phyloP scores from a whole-genome alignment of 2,888 invertebrate species.

The Micoletzkya japonica region DNA sequence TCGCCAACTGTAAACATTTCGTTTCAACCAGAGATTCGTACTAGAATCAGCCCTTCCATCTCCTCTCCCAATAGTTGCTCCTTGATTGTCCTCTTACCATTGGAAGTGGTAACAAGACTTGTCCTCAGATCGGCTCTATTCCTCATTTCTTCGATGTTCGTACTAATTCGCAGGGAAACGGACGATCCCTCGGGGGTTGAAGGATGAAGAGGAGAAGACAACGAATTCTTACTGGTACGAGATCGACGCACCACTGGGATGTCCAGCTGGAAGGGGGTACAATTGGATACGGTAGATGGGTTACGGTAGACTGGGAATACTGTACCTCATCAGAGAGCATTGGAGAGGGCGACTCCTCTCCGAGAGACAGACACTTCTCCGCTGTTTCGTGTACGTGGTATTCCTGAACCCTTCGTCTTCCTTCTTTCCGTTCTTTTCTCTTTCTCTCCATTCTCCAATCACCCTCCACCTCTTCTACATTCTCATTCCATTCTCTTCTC shows the following conservation, averaged over 20 bases:
- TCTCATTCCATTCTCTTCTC: no score
- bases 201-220: background rate
- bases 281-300: background rate
- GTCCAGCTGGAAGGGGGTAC: background rate
- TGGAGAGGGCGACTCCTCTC: constrained; percentile 25
- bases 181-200: background rate
- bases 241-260: constrained; percentile 11
- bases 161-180: no score
- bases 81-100: constrained; percentile 1
- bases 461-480: no score
- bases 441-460: no score
- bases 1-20: constrained; percentile 68
- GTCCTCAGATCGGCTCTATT: constrained; percentile 19
- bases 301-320: background rate
- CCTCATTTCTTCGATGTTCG: constrained; percentile 7
- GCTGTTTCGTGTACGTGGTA: constrained; percentile 49
- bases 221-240: constrained; percentile 9
- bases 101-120: constrained; percentile 13
- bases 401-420: constrained; percentile 39
- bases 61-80: constrained; percentile 7
- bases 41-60: background rate
- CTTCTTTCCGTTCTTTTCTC: no score
- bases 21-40: background rate
- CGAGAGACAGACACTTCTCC: constrained; percentile 49
- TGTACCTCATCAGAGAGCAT: constrained; percentile 5